Conservation (phyloP, 1,140 invertebrate genomes). For the Batillaria attramentaria region DNA sequence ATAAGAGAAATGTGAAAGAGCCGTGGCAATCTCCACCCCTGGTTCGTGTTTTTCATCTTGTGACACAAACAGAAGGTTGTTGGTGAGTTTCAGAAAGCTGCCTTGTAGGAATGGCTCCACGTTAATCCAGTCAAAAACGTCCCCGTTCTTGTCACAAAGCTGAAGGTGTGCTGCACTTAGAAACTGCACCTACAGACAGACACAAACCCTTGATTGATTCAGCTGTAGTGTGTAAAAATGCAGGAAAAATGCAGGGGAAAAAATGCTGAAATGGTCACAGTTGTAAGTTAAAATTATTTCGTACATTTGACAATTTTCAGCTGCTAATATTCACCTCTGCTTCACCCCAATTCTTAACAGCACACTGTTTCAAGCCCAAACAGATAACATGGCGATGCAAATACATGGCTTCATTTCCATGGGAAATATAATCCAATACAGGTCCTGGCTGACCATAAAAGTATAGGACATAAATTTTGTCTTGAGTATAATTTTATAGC, state of each 20-base stretch:
- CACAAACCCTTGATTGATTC: not conserved
- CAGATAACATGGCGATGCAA: too few relatives aligned
- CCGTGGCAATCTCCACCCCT: constrained; percentile 37
- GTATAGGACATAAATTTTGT: too few relatives aligned
- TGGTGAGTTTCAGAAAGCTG: constrained; percentile 46
- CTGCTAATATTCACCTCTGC: too few relatives aligned
- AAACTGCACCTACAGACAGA: constrained; percentile 32
- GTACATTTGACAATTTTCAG: not conserved
- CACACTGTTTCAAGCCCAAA: too few relatives aligned
- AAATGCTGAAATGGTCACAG: not conserved
- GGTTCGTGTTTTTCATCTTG: not conserved
- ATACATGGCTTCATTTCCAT: too few relatives aligned
- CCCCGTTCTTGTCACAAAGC: constrained; percentile 23
- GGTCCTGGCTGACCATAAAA: too few relatives aligned
- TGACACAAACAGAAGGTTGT: constrained; percentile 35
- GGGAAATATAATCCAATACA: too few relatives aligned
- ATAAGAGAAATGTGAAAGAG: constrained; percentile 44
- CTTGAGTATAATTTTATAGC: too few relatives aligned
- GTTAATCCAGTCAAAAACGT: constrained; percentile 42
- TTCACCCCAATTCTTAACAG: too few relatives aligned
- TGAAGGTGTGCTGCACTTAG: constrained; percentile 42
- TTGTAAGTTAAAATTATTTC: not conserved
- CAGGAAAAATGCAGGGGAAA: not conserved
- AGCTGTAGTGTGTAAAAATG: not conserved
- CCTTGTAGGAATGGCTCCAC: constrained; percentile 46